Conservation (phyloP, 2,113 vertebrate genomes). For the human region DNA sequence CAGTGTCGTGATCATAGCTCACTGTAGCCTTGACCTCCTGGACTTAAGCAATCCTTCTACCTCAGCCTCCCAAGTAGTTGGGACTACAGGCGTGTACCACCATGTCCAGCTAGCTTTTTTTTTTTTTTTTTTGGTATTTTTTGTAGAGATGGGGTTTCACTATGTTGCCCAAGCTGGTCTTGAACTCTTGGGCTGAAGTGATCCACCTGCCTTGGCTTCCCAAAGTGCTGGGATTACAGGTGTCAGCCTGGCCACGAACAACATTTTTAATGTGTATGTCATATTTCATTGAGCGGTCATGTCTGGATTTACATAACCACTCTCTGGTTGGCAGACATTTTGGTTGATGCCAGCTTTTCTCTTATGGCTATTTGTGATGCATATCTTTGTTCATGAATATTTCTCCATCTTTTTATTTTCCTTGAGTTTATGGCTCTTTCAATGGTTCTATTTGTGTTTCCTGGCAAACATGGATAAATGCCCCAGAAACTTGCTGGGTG, state of each 20-base stretch:
- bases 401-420: not conserved
- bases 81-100: no score
- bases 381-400: not conserved
- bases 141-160: not conserved
- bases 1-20: no score
- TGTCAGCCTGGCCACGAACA: not conserved
- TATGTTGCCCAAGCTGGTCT: not conserved
- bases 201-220: not conserved
- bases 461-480: not conserved
- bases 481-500: not conserved
- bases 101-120: not conserved
- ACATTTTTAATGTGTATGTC: not conserved
- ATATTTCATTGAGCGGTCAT: not conserved
- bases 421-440: not conserved
- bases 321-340: not conserved
- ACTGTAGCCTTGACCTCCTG: no score
- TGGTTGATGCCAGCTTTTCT: not conserved
- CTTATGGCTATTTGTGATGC: not conserved
- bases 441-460: not conserved
- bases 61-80: no score
- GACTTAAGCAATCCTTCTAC: no score
- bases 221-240: not conserved
- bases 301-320: not conserved
- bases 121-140: not conserved
- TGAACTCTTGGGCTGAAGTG: no score